Evolutionary conservation across 2,113 vertebrate species (phyloP).

Genomic region (Thamnophis sirtalis): DNA sequence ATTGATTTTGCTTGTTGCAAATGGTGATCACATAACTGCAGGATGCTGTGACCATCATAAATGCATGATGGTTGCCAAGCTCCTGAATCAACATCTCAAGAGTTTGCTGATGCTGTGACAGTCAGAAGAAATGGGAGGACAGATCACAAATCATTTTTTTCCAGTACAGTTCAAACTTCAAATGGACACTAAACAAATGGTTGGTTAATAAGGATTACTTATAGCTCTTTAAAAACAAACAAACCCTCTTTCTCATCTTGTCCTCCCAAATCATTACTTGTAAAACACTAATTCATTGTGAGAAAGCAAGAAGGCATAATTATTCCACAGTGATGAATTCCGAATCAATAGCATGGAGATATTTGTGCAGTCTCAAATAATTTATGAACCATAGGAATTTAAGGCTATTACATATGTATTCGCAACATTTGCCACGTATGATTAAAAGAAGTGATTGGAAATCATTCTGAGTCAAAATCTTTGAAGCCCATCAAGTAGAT

Average conservation of each 20-base stretch:
- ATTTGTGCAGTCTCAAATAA: background rate
- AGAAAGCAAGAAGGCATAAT: background rate
- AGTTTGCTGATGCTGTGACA: background rate
- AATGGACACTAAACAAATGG: background rate
- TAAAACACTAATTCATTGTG: background rate
- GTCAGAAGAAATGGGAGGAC: background rate
- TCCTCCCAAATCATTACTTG: background rate
- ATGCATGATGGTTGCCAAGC: background rate
- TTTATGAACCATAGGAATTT: background rate
- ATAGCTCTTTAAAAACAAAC: background rate
- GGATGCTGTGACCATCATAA: background rate
- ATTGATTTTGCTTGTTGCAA: background rate
- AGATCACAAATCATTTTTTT: background rate
- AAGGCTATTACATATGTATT: background rate
- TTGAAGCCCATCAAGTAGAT: background rate
- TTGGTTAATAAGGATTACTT: background rate
- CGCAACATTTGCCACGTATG: background rate
- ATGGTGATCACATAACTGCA: background rate
- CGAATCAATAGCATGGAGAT: background rate
- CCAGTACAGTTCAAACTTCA: background rate
- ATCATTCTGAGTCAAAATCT: background rate
- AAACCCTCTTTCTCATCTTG: background rate
- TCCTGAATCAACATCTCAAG: background rate
- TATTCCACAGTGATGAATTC: background rate
- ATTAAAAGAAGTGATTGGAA: background rate